Evolutionary conservation across 2,797 vertebrate species (phyloP).

Genomic region (Macrochelys suwanniensis): DNA sequence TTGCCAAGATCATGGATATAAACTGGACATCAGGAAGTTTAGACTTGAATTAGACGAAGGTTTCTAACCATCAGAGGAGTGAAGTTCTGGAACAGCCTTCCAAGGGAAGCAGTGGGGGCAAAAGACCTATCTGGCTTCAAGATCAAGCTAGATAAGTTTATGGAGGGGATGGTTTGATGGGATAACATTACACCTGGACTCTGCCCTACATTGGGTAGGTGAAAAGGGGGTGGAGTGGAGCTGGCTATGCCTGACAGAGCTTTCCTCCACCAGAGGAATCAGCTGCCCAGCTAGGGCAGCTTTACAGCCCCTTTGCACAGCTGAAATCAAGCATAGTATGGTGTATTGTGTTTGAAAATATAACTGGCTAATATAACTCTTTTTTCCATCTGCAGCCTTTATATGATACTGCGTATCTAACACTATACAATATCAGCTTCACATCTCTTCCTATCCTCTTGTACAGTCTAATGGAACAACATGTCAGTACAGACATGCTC

Average conservation of each 20-base stretch:
- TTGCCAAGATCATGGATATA: no score
- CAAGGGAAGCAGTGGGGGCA: no score
- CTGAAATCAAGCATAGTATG: background rate
- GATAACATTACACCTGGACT: background rate
- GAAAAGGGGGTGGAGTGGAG: background rate
- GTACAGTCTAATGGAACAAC: constrained; percentile 96
- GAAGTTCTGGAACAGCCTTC: no score
- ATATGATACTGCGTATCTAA: constrained; percentile 96
- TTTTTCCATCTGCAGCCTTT: constrained; percentile 87
- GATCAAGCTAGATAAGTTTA: no score
- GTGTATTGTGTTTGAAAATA: background rate
- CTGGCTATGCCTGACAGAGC: background rate
- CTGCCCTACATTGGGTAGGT: background rate
- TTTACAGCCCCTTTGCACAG: background rate
- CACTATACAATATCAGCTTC: constrained; percentile 99
- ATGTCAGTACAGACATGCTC: constrained; percentile 92
- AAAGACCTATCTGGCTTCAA: no score
- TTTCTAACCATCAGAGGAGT: no score
- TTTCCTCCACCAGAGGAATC: background rate
- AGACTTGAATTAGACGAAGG: no score
- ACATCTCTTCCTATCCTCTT: constrained; percentile 97
- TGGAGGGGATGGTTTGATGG: no score
- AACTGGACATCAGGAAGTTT: no score
- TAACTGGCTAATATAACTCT: background rate
- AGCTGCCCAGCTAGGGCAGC: background rate